phyloP scores from a whole-genome alignment of 30 jellyfish, hydroid and myxozoan species.

The Mastigias papua region DNA sequence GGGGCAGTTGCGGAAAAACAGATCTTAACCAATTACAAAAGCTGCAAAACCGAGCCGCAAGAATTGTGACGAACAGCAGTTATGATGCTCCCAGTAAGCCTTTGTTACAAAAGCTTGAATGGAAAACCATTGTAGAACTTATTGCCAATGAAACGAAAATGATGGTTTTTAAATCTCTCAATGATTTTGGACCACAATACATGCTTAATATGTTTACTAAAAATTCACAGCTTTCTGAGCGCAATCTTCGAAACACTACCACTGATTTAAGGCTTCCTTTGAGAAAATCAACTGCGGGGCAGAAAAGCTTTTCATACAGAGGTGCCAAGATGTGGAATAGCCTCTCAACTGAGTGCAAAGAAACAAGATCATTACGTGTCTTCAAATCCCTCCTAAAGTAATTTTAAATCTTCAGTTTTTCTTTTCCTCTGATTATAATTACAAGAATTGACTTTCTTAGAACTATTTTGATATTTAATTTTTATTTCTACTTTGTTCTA shows the following conservation, averaged over 20 bases:
- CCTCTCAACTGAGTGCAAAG: too few species aligned
- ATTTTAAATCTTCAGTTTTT: too few species aligned
- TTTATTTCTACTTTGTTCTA: too few species aligned
- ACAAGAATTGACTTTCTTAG: too few species aligned
- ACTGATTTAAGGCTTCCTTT: too few species aligned
- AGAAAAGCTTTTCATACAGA: too few species aligned
- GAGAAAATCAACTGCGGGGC: neutral
- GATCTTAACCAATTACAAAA: slow-evolving; percentile 43
- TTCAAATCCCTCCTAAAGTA: too few species aligned
- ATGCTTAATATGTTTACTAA: neutral
- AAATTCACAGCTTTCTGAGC: neutral
- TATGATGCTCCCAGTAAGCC: slow-evolving; percentile 58
- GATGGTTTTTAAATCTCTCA: neutral
- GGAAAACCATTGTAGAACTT: slow-evolving; percentile 4
- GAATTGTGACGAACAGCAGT: slow-evolving; percentile 35
- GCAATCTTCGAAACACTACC: neutral
- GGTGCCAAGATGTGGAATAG: too few species aligned
- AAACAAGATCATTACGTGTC: too few species aligned
- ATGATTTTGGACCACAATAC: neutral
- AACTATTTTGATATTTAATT: too few species aligned
- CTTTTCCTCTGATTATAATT: too few species aligned
- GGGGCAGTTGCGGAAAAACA: slow-evolving; percentile 53
- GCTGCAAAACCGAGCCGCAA: slow-evolving; percentile 60
- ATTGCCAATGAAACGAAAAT: neutral
- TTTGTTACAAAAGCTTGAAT: slow-evolving; percentile 24